Base-by-base conservation (phyloP, 2,113 vertebrate species). In the Felis catus region DNA sequence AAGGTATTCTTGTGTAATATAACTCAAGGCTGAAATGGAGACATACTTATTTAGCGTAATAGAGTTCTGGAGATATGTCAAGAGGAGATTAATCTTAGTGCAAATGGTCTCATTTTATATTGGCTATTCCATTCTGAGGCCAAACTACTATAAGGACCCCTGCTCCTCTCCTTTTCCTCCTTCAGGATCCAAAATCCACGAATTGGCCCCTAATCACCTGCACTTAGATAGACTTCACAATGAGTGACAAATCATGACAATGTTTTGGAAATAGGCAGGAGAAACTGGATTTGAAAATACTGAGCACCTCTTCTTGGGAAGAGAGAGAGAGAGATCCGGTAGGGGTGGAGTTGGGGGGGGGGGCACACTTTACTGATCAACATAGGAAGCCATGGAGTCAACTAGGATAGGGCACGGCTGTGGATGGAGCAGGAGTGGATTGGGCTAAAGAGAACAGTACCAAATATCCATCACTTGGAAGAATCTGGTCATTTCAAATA, bases 391-490 rank as follows among this genome's bases (percentile, higher is more conserved):
- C 33, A 25, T 1, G 13, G 53, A 39, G 16, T 87, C 65, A 76
- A 6, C 13, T 19, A 58, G 51, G 27, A 18, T 4, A 31, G 23
- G 31, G 29, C 27, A 31, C 0, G 36, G n/a, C n/a, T 81, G 11
- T 89, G 71, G 39, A 55, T 53, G 31, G 29, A 89, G 29, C 18
- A 70, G 81, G 51, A 6, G 12, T 15, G 4, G 29, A 83, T 23
- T 21, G 14, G 55, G 7, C 39, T 45, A 16, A 8, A 82, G 8
- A 68, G 27, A 78, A 48, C 3, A 73, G 55, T n/a, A 11, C 13
- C 13, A n/a, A 92, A n/a, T 5, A 36, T 1, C 58, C 21, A 33
- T 11, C 15, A 39, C 13, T 51, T 0, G 0, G 58, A 29, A 21
- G 55, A 14, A 33, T 94, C 39, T 48, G 70, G 19, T 39, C 39